Evolutionary conservation across 2,113 vertebrate genomes (phyloP), one percentile per base, ranked within the genome.

Genomic region (Mormoops blainvillei): DNA sequence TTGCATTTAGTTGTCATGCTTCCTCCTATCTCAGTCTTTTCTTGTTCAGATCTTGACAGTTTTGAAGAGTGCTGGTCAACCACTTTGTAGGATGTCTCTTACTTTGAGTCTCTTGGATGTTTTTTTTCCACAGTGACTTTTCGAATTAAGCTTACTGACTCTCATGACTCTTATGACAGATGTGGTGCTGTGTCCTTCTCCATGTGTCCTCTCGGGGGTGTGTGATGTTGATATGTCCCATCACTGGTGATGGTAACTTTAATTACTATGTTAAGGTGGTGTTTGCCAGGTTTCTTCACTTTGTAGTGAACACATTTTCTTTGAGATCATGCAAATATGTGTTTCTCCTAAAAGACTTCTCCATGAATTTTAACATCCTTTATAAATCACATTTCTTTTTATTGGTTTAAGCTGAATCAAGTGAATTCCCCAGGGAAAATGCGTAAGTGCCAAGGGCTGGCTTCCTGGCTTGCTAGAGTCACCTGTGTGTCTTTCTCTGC

Each of bases 161-260:
- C 1, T n/a, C 36, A 52, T 41, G 10, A 48, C 28, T 36, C 36
- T 67, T n/a, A 12, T 31, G 28, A 48, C 13, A 7, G 52, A 63
- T 52, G 31, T 5, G 52, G 50, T 36, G 16, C 22, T 24, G 13
- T 52, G 9, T 38, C 61, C 31, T 82, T n/a, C 43, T 67, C 3
- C 6, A 52, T 1, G 11, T 1, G 6, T 24, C 4, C 0, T 13
- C 3, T 78, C 2, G 65, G 52, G 33, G 4, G 2, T 2, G 0
- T 3, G 1, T 13, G 45, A 45, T 2, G 16, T 13, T 12, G 4
- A 8, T 13, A 26, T 1, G 15, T 48, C 54, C 38, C 6, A 0
- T 85, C 71, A 22, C 52, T 19, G 2, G 16, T 65, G 38, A 41
- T 15, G 1, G 50, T 82, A n/a, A 76, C 41, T 7, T 56, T 22